Base-by-base conservation (phyloP, 1,140 invertebrate species). In the Drosophila aff. region DNA sequence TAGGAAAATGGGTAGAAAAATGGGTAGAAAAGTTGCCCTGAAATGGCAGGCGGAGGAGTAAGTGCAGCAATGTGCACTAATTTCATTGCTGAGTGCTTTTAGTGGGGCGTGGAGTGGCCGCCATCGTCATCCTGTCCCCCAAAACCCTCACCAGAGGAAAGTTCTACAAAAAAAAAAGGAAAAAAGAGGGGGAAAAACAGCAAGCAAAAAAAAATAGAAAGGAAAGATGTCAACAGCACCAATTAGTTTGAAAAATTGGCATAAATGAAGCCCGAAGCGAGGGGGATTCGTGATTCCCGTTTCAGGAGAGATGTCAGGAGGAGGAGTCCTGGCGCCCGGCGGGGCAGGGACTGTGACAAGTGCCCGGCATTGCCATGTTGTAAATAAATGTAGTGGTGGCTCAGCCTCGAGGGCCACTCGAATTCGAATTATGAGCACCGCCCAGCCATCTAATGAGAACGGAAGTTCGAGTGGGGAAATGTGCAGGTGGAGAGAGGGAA, bases 191-290 rank as follows among this genome's bases (percentile, higher is more conserved):
- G 31, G 10, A 26, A 50, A 28, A 28, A 28, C 4, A n/a, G 26
- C 11, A 7, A 43, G 28, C 38, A 43, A 63, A 47, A 50, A 50
- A 67, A 31, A 44, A 36, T 52, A 11, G 5, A 13, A 33, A 63
- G 46, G 69, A 87, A 90, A 90, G 81, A 90, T 89, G 84, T 89
- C 84, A 89, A 87, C 84, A 87, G 84, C 73, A 81, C 84, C 84
- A 87, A 89, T 89, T 89, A 89, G 84, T 89, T 89, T 89, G 84
- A 90, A 84, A 87, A 89, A 89, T 89, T 90, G 84, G 84, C 84
- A 89, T 89, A 89, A 89, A 89, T 89, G 84, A 89, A 89, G 81
- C 84, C 85, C 73, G 66, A 89, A 84, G 73, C 49, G 47, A 53
- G 41, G 40, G 53, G 16, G 66, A 23, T 21, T 23, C 52, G 23